These are phyloP conservation scores for Ciona savignyi DNA, from an alignment of 23 tunicate genomes.

Conservation along the genomic window DNA sequence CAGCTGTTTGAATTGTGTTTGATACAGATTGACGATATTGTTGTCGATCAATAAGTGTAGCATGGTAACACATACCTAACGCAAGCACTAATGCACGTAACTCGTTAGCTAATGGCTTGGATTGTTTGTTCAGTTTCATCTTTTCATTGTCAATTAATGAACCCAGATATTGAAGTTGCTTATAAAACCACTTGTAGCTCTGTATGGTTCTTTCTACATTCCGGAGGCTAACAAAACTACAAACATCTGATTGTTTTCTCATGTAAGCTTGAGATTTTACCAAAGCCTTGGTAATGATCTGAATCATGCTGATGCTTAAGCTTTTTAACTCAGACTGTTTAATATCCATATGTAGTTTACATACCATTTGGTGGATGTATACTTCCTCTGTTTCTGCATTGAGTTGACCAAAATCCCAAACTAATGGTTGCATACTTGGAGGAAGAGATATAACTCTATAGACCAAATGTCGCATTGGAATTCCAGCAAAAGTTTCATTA, in stretches of 20 bases:
- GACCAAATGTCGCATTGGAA: conserved; percentile 43
- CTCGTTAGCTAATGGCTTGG: neutral
- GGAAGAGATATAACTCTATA: conserved; percentile 45
- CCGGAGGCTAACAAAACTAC: conserved; percentile 43
- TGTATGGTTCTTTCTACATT: conserved; percentile 41
- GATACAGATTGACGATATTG: conserved; percentile 21
- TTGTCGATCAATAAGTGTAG: conserved; percentile 27
- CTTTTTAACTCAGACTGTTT: neutral
- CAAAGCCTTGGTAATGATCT: conserved; percentile 1
- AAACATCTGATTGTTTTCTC: conserved; percentile 21
- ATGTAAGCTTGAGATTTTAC: conserved; percentile 26
- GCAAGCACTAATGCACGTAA: conserved; percentile 41
- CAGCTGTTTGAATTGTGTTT: neutral
- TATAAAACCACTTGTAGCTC: conserved; percentile 53
- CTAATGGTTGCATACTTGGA: conserved; percentile 55
- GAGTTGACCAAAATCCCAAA: conserved; percentile 65
- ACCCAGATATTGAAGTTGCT: conserved; percentile 1
- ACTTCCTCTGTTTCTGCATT: conserved; percentile 26
- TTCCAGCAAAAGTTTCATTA: conserved; percentile 18
- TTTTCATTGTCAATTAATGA: conserved; percentile 15
- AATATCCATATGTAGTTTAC: conserved; percentile 21
- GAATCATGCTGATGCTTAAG: conserved; percentile 5
- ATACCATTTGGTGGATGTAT: conserved; percentile 49
- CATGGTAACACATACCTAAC: conserved; percentile 61
- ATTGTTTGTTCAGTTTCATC: neutral